phyloP scores from a whole-genome alignment of 1,140 invertebrate species.

The Drosophila malerkotliana region DNA sequence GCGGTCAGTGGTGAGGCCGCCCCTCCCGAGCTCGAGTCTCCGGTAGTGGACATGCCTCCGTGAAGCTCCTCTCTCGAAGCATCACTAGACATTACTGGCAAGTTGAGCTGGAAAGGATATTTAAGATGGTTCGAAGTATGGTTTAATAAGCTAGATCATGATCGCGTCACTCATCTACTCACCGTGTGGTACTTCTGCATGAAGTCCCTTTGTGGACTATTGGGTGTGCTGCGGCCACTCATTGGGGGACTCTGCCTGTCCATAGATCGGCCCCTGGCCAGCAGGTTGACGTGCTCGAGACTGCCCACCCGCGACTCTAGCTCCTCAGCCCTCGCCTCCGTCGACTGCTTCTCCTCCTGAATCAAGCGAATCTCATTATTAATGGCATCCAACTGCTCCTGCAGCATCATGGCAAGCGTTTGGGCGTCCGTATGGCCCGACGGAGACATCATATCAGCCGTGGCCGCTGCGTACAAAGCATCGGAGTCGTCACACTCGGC shows the following conservation, averaged over 20 bases:
- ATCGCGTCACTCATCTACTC: constrained; percentile 7
- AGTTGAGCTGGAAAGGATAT: constrained; percentile 86
- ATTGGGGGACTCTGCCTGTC: constrained; percentile 90
- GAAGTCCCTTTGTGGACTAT: constrained; percentile 83
- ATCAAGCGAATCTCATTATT: constrained; percentile 99
- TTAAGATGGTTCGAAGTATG: too few species aligned
- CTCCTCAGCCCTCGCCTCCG: constrained; percentile 98
- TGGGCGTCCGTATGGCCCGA: constrained; percentile 97
- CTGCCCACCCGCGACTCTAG: constrained; percentile 98
- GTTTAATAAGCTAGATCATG: too few species aligned
- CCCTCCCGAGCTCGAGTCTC: constrained; percentile 89
- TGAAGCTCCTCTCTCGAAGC: constrained; percentile 89
- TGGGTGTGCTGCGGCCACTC: constrained; percentile 88
- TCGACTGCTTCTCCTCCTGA: constrained; percentile 99
- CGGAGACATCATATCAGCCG: constrained; percentile 89
- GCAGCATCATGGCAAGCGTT: constrained; percentile 98
- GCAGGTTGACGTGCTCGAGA: constrained; percentile 95
- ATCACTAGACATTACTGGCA: constrained; percentile 87
- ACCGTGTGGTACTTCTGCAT: constrained; percentile 86
- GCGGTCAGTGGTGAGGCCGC: constrained; percentile 93
- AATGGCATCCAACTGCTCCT: constrained; percentile 99
- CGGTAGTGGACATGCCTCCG: constrained; percentile 85
- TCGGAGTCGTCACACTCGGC: constrained; percentile 93
- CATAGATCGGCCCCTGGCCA: constrained; percentile 90
- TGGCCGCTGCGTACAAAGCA: constrained; percentile 89